Evolutionary conservation across 2,113 vertebrate genomes (phyloP).

Genomic region (Megaleporinus macrocephalus): DNA sequence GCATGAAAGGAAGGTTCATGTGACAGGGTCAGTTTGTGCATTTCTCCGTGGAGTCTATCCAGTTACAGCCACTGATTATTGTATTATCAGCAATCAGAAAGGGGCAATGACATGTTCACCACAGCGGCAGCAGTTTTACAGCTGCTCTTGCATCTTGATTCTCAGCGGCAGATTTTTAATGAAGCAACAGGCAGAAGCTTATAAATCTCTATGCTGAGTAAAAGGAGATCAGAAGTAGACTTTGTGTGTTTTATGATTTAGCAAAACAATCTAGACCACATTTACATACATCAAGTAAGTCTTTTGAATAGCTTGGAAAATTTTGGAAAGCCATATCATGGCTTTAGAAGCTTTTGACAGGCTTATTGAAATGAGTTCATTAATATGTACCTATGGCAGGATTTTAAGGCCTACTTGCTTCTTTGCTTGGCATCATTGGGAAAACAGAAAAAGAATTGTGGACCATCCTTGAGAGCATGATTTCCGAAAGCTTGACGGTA

Average conservation of each 20-base stretch:
- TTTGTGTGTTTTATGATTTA: neutral
- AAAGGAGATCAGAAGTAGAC: neutral
- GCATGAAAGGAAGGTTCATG: constrained; percentile 59
- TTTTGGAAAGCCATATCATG: too few relatives aligned
- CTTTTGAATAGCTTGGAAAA: too few relatives aligned
- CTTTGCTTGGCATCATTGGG: too few relatives aligned
- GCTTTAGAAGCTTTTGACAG: too few relatives aligned
- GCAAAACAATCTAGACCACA: neutral
- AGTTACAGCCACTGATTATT: constrained; percentile 62
- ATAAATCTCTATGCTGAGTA: neutral
- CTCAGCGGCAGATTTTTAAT: neutral
- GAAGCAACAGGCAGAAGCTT: neutral
- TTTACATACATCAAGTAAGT: too few relatives aligned
- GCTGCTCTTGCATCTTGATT: neutral
- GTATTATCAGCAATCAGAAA: constrained; percentile 49
- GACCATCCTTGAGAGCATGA: too few relatives aligned
- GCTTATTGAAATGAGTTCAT: too few relatives aligned
- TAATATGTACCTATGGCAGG: too few relatives aligned
- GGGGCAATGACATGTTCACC: neutral
- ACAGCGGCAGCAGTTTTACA: neutral
- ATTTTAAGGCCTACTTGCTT: too few relatives aligned
- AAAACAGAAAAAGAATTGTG: too few relatives aligned
- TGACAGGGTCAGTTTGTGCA: constrained; percentile 63
- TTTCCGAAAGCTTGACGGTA: too few relatives aligned
- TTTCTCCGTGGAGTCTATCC: constrained; percentile 57